These are phyloP conservation scores for Tipula vernalis DNA, from an alignment of 2,888 invertebrate genomes.

Conservation along the genomic window DNA sequence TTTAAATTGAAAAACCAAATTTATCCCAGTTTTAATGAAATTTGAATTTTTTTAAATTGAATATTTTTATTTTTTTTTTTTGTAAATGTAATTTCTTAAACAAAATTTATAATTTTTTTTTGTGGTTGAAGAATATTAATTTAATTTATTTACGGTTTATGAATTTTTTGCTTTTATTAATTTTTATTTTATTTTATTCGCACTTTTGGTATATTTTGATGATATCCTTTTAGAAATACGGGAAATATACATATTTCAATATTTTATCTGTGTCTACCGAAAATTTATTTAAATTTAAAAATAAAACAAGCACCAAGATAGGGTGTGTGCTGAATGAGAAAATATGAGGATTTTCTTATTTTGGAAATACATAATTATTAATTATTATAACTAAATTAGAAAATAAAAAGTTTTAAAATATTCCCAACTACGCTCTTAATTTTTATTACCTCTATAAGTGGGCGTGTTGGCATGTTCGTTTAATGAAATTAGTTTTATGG, in stretches of 20 bases:
- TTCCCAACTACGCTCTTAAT: too few species aligned
- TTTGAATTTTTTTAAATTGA: not conserved
- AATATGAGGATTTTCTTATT: not conserved
- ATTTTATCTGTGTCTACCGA: not conserved
- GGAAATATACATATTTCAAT: not conserved
- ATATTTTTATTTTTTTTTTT: not conserved
- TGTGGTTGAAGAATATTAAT: not conserved
- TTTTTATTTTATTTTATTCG: not conserved
- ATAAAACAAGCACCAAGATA: not conserved
- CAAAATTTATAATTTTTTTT: not conserved
- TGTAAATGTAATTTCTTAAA: not conserved
- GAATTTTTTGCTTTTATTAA: not conserved
- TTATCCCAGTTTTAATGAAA: not conserved
- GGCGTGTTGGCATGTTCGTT: too few species aligned
- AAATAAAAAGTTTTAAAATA: too few species aligned
- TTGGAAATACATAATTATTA: not conserved
- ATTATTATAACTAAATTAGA: not conserved
- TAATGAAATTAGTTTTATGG: too few species aligned
- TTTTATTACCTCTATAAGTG: too few species aligned
- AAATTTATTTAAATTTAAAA: not conserved
- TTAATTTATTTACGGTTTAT: not conserved
- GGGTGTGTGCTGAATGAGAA: not conserved
- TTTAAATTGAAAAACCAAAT: not conserved
- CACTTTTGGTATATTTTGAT: not conserved
- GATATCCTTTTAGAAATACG: not conserved